Evolutionary conservation across 2,888 invertebrate species (phyloP).

Genomic region (Nymphalis polychloros): DNA sequence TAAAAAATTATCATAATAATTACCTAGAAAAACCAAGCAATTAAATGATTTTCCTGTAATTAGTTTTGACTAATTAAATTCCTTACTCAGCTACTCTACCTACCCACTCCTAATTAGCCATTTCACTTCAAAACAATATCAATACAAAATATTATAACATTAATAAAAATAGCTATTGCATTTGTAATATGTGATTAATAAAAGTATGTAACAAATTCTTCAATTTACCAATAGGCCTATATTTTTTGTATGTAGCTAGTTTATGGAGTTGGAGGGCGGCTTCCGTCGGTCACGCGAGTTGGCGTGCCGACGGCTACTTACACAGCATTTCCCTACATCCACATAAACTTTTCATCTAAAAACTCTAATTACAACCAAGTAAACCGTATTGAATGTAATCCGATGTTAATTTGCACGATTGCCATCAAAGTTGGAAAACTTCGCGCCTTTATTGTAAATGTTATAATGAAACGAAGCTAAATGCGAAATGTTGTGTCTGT

Average conservation of each 20-base stretch:
- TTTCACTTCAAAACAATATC: too few relatives aligned
- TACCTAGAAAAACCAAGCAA: too few relatives aligned
- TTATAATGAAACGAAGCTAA: conserved; percentile 18
- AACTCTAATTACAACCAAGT: conserved; percentile 49
- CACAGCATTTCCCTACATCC: conserved; percentile 54
- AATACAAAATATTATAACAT: too few relatives aligned
- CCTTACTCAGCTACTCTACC: too few relatives aligned
- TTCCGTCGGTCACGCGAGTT: conserved; percentile 61
- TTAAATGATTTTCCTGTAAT: too few relatives aligned
- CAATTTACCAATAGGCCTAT: conserved; percentile 30
- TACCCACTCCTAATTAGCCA: too few relatives aligned
- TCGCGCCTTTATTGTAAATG: conserved; percentile 9
- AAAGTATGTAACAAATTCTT: background rate
- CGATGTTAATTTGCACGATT: conserved; percentile 32
- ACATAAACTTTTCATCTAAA: conserved; percentile 57
- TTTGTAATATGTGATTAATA: background rate
- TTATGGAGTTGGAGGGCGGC: conserved; percentile 50
- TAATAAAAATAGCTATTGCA: background rate
- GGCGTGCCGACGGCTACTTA: conserved; percentile 70
- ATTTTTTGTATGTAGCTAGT: conserved; percentile 24
- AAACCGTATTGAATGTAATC: conserved; percentile 43
- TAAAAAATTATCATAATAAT: too few relatives aligned
- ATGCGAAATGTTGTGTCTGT: background rate
- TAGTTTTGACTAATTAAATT: too few relatives aligned
- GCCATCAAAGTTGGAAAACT: conserved; percentile 20